Evolutionary conservation across 1,140 invertebrate species (phyloP), one percentile per base, ranked within the genome.

Genomic region (Elymnias hypermnestra): DNA sequence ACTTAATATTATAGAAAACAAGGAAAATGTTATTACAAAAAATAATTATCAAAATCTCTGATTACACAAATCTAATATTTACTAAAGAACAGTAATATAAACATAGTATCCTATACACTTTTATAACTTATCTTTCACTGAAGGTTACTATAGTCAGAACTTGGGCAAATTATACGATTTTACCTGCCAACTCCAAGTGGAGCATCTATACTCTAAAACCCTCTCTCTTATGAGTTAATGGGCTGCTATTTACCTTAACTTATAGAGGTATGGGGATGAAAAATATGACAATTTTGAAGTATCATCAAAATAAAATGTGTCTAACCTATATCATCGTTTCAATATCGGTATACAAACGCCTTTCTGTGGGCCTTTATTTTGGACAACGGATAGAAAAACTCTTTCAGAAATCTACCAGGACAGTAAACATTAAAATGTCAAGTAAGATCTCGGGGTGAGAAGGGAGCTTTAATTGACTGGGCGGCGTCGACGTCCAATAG

Each of bases 371-470:
- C 13, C 29, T 4, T 29, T 23, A 23, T 37, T 9, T 10, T 36
- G 33, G 33, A 21, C 33, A 19, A 21, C 17, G 33, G 9, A 5
- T 7, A 36, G 33, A 36, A 19, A 33, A 36, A 36, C 33, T 40
- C 18, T 42, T 40, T 44, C 37, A 44, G 41, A 39, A 40, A 40
- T 40, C 35, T 55, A 54, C 47, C 52, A 63, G 58, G 54, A 61
- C 46, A 49, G 71, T 63, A 81, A 82, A 84, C 77, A 81, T 84
- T 81, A 78, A 76, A 81, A 81, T 72, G 81, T 84, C 77, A 82
- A 82, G 73, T 77, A 63, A 63, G 60, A 58, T 53, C 39, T 42
- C 43, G 58, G 66, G 62, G 67, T 61, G 67, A 61, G 53, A 54
- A 67, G 67, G 61, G 63, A 62, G 71, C 62, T 63, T 61, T 76